Evolutionary conservation across 2,888 invertebrate species (phyloP).

Genomic region (Tineola bisselliella): DNA sequence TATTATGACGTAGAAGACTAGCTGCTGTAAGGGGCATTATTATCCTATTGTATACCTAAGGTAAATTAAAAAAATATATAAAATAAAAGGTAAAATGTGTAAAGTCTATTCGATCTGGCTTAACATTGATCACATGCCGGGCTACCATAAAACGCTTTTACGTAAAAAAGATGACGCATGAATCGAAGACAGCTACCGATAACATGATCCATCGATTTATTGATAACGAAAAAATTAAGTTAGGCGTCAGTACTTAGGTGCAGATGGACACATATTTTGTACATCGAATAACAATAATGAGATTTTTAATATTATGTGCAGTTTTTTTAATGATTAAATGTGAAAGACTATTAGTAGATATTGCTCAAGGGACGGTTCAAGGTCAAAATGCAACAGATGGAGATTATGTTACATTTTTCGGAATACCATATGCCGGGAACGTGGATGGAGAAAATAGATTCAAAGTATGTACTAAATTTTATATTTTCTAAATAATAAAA

Average conservation of each 20-base stretch:
- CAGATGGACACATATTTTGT: not conserved
- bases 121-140: too few species aligned
- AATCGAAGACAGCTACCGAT: not conserved
- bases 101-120: too few species aligned
- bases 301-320: not conserved
- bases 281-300: not conserved
- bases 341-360: constrained; percentile 1
- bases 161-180: too few species aligned
- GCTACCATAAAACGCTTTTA: too few species aligned
- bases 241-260: not conserved
- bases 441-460: constrained; percentile 9
- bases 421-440: constrained; percentile 8
- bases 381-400: constrained; percentile 4
- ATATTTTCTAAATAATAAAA: not conserved
- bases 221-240: not conserved
- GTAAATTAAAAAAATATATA: too few species aligned
- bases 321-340: not conserved
- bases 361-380: constrained; percentile 1
- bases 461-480: constrained; percentile 8
- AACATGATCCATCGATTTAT: not conserved
- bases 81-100: too few species aligned
- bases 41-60: too few species aligned
- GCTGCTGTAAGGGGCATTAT: too few species aligned
- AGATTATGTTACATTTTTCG: constrained; percentile 4
- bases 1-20: too few species aligned